phyloP scores from a whole-genome alignment of 2,888 invertebrate genomes.

The Deroplatys truncata region DNA sequence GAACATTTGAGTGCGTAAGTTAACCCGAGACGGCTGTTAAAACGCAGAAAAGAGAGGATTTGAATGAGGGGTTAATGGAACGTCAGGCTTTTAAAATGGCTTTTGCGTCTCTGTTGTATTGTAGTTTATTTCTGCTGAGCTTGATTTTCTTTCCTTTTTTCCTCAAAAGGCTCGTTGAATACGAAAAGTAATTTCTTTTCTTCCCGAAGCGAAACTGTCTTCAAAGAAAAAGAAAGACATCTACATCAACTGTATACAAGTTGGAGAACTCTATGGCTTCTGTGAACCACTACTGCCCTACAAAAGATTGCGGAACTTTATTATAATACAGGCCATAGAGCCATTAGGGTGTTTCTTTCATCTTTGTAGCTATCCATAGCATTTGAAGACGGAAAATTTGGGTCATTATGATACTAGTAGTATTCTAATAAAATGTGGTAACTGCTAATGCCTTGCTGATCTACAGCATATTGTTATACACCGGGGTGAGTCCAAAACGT shows the following conservation, averaged over 20 bases:
- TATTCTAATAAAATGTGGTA: neutral
- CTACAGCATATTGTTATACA: too few species aligned
- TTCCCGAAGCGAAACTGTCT: neutral
- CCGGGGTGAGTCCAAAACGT: too few species aligned
- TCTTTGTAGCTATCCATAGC: neutral
- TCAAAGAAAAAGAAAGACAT: neutral
- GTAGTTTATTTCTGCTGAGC: neutral
- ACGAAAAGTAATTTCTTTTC: neutral
- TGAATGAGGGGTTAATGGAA: neutral
- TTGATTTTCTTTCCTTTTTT: neutral
- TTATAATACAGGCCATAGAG: neutral
- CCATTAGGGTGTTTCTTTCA: neutral
- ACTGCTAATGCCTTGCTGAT: neutral
- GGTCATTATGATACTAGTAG: neutral
- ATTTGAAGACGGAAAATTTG: neutral
- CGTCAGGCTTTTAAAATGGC: neutral
- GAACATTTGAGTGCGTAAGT: neutral
- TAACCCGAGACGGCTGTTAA: neutral
- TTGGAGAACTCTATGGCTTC: neutral
- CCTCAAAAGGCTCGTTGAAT: neutral
- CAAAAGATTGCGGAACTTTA: too few species aligned
- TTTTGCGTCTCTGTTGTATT: neutral
- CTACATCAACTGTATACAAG: neutral
- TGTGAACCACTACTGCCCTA: neutral
- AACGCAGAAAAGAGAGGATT: neutral